Base-by-base conservation (phyloP, 2,888 invertebrate genomes). In the Bembecia ichneumoniformis region DNA sequence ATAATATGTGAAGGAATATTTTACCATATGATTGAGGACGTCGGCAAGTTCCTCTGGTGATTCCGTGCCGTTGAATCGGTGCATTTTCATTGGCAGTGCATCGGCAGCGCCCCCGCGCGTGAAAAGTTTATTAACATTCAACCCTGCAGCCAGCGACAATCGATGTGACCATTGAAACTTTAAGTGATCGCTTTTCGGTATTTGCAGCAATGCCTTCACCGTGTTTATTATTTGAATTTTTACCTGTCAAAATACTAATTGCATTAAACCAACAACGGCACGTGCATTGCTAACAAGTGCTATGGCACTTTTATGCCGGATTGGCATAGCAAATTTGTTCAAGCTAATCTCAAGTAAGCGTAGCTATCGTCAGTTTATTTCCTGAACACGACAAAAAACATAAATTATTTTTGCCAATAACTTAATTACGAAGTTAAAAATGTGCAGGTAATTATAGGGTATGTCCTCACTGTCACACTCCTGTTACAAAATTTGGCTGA, bases 1-100 rank as follows among this genome's bases (percentile, higher is more conserved):
- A 40, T 40, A 4, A 28, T 14, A 40, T 5, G 40, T 44, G 10
- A n/a, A 14, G 36, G 2, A 9, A 11, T 35, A 44, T 13, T 40
- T 60, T 66, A 84, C 87, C 80, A 77, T 76, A 43, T 62, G 50
- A 55, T 87, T 87, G 4, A 87, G 71, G 45, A 54, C 55, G 2
- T 54, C 53, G 3, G 66, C 62, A 17, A 81, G 63, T 43, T 60
- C 49, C n/a, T 64, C 64, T 2, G 74, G 53, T 2, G 66, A 64
- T 43, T 76, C 74, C 1, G 69, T 70, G 3, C 66, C 70, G 47
- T 74, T 68, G 46, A 82, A 62, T n/a, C 52, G 56, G 43, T 66
- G 60, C 9, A 83, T 49, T 13, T 55, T 54, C 13, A 86, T 57
- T 11, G 55, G 60, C 40, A 76, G 48, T 0, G 68, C 68, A 13